Percentiles rank a stretch among this genome's conserved stretches.
phyloP scores from a whole-genome alignment of 2,113 vertebrate genomes.

The Erpornis zantholeuca region DNA sequence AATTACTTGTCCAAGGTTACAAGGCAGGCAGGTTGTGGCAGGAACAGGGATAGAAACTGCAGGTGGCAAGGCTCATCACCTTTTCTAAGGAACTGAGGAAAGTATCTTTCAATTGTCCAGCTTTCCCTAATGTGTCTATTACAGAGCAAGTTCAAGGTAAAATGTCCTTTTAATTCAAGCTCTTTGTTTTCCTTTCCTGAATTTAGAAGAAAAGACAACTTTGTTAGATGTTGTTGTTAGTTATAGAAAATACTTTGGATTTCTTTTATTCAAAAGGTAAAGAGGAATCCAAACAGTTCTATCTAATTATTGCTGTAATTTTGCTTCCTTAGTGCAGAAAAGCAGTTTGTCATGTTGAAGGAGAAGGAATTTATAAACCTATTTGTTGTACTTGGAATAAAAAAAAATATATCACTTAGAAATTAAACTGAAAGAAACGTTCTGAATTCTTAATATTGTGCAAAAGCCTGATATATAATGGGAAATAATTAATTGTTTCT shows the following conservation, averaged over 20 bases:
- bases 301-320: conserved; percentile 34
- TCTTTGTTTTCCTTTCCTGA: background rate
- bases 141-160: background rate
- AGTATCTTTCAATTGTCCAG: background rate
- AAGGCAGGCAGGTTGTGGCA: background rate
- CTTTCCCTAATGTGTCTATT: background rate
- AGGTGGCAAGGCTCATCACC: background rate
- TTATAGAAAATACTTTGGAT: background rate
- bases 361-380: background rate
- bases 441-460: background rate
- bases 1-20: background rate
- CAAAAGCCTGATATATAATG: background rate
- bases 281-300: conserved; percentile 38
- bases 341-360: background rate
- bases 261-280: conserved; percentile 24
- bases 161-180: background rate
- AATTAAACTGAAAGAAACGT: background rate
- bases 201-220: background rate
- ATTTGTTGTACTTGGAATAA: background rate
- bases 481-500: background rate
- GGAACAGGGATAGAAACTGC: background rate
- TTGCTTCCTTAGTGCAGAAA: background rate
- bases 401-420: background rate
- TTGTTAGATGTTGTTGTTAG: background rate
- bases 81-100: background rate